phyloP scores from a whole-genome alignment of 2,113 vertebrate genomes.

The Leiothrix lutea region DNA sequence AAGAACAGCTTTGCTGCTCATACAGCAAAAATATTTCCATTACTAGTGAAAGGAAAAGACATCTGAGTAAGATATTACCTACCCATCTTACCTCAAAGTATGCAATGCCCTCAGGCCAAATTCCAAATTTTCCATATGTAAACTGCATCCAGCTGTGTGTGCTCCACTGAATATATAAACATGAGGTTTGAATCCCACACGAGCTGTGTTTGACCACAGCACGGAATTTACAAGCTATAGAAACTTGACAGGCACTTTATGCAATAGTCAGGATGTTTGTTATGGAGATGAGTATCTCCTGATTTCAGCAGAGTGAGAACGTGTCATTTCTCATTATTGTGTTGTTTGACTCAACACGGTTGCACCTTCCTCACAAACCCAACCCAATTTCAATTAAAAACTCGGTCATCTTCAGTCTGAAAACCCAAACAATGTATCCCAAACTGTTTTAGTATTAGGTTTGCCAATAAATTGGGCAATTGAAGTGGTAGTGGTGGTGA shows the following conservation, averaged over 20 bases:
- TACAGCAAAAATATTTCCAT: neutral
- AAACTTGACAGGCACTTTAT: neutral
- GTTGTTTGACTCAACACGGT: neutral
- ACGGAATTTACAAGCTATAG: neutral
- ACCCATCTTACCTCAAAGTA: neutral
- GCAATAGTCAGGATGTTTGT: neutral
- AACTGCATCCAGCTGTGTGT: neutral
- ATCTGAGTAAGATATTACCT: neutral
- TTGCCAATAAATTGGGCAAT: neutral
- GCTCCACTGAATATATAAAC: neutral
- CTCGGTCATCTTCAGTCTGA: neutral
- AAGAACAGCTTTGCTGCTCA: neutral
- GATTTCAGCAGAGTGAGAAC: neutral
- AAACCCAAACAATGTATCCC: neutral
- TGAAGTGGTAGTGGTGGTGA: neutral
- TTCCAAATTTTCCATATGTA: neutral
- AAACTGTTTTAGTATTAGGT: neutral
- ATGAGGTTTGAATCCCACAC: neutral
- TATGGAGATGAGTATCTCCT: neutral
- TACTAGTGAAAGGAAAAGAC: neutral
- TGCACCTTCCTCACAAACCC: neutral
- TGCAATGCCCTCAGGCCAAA: neutral
- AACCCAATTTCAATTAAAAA: neutral
- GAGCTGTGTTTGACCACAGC: neutral
- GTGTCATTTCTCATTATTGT: neutral